Evolutionary conservation across 2,888 invertebrate genomes (phyloP).

Genomic region (Hypercompe scribonia): DNA sequence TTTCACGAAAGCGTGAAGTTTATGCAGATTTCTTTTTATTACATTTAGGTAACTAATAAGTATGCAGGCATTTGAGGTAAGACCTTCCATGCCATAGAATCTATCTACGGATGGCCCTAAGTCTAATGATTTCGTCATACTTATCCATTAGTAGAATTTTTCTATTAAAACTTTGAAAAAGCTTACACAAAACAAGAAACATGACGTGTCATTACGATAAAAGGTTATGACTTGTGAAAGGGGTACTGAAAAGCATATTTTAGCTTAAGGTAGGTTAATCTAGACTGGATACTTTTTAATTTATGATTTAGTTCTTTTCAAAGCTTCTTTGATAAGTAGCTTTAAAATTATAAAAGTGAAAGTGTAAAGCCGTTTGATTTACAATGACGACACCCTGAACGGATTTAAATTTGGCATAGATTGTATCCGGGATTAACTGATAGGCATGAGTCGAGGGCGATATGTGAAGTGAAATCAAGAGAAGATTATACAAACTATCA

Average conservation of each 20-base stretch:
- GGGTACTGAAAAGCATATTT: not conserved
- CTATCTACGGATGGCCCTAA: not conserved
- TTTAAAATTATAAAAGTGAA: not conserved
- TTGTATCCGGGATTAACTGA: not conserved
- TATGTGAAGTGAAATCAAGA: not conserved
- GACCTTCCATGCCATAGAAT: not conserved
- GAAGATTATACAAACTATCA: not conserved
- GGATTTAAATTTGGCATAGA: not conserved
- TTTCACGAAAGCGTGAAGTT: conserved; percentile 7
- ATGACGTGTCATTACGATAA: not conserved
- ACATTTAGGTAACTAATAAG: not conserved
- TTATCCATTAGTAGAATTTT: not conserved
- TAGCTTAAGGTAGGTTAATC: too few species aligned
- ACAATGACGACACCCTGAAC: not conserved
- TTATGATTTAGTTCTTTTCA: too few species aligned
- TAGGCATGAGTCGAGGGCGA: not conserved
- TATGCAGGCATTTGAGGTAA: not conserved
- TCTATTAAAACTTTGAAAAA: not conserved
- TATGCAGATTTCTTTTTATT: conserved; percentile 7
- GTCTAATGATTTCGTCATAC: not conserved
- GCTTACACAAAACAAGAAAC: not conserved
- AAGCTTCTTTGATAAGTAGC: too few species aligned
- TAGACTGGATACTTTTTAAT: too few species aligned
- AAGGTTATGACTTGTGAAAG: not conserved
- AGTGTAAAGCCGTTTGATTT: not conserved